Evolutionary conservation across 2,888 invertebrate species (phyloP).

Genomic region (Quadroppia sp.): DNA sequence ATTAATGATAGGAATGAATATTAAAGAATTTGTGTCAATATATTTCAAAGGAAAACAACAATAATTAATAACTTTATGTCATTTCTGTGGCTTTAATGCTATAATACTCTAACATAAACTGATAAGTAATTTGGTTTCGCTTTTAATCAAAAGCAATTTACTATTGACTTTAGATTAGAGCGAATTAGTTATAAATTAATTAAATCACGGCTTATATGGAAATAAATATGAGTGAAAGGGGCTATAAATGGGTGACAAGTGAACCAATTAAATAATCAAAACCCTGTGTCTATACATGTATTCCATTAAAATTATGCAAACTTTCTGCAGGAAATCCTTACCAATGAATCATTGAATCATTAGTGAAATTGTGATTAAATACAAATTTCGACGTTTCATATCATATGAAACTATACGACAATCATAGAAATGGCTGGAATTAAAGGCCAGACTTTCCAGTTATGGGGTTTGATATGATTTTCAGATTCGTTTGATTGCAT

Average conservation of each 20-base stretch:
- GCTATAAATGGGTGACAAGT: background rate
- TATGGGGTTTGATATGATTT: background rate
- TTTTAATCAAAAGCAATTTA: background rate
- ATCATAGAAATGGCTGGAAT: background rate
- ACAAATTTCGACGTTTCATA: background rate
- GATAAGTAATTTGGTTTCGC: background rate
- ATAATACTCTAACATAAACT: background rate
- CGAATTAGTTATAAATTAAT: background rate
- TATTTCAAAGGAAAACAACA: background rate
- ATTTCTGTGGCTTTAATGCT: background rate
- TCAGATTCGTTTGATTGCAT: background rate
- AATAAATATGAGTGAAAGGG: background rate
- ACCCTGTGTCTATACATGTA: background rate
- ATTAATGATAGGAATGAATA: background rate
- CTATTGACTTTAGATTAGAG: background rate
- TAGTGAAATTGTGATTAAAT: background rate
- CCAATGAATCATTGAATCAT: background rate
- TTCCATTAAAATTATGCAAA: background rate
- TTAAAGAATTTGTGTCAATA: conserved; percentile 27
- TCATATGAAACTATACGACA: background rate
- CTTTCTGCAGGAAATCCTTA: conserved; percentile 9
- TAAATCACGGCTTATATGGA: background rate
- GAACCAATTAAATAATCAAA: background rate
- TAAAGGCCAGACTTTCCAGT: background rate
- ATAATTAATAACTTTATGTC: background rate